phyloP scores from a whole-genome alignment of 2,797 vertebrate species.

The Sebastes minor region DNA sequence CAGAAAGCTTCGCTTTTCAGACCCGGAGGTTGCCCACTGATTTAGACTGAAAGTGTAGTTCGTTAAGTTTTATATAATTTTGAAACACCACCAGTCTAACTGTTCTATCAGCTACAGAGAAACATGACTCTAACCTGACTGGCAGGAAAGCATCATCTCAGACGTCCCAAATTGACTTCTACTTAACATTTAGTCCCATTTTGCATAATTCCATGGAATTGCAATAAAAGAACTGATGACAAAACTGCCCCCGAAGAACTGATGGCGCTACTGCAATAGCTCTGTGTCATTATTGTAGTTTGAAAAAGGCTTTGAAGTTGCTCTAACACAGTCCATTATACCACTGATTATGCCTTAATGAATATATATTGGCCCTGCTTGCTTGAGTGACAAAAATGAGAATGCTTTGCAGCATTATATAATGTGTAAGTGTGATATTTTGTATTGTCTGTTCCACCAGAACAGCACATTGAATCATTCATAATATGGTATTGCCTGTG shows the following conservation, averaged over 20 bases:
- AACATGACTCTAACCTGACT: neutral
- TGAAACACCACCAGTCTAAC: neutral
- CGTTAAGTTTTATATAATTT: neutral
- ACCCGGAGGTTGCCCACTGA: neutral
- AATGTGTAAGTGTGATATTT: neutral
- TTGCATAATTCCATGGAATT: neutral
- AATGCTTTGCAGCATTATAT: neutral
- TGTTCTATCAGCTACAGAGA: neutral
- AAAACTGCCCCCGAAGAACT: neutral
- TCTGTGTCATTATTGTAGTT: neutral
- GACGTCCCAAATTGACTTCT: neutral
- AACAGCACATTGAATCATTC: neutral
- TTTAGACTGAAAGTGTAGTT: neutral
- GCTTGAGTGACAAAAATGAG: neutral
- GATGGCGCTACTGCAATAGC: neutral
- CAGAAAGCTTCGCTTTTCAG: too few species aligned
- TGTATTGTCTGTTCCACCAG: neutral
- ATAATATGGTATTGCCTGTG: neutral
- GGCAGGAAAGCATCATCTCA: neutral
- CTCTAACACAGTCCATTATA: conserved; percentile 4
- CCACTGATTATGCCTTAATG: neutral
- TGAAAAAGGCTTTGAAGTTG: conserved; percentile 18
- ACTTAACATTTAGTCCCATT: neutral
- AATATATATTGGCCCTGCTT: neutral
- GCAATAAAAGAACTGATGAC: neutral